Evolutionary conservation across 2,797 vertebrate genomes (phyloP), one percentile per base, ranked within the genome.

Genomic region (Momotus momota): DNA sequence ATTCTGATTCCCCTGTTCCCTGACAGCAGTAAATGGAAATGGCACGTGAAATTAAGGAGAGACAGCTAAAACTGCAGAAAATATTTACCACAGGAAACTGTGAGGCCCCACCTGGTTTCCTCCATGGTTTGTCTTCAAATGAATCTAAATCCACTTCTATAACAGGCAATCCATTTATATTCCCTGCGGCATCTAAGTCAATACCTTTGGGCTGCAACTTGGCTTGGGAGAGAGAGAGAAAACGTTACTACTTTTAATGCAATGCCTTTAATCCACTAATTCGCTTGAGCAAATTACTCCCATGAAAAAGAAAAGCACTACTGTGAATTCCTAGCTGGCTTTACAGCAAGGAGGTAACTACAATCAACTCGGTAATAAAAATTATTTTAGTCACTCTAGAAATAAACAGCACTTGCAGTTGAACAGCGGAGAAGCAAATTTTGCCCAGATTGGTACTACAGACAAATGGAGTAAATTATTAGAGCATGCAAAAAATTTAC

Each of bases 61-160:
- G 31, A 79, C 43, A 88, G 75, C 51, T n/a, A 65, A 84, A 96
- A 85, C 46, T 52, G 49, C 62, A 60, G 70, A 78, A 88, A 93
- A 88, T 96, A 97, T 97, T 96, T 96, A 97, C 94, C 94, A 97
- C 94, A 92, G 91, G 81, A 74, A 96, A 95, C 70, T 95, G 93
- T 90, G 90, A 96, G 90, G 91, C 88, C 96, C 85, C 90, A 98
- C 98, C 98, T 97, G 98, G 98, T 95, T 98, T 98, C 88, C 98
- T 98, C 98, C 98, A 98, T 0, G 98, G 98, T 86, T 98, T 98
- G 97, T 98, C 98, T 95, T 98, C 98, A 95, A 98, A 98, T 43
- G 97, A 97, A 91, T 98, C 98, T 84, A 98, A 95, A 96, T 98
- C 98, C 93, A 97, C 97, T 91, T 98, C 98, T 74, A 98, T 95